Base-by-base conservation (phyloP, 2,888 invertebrate species). In the Pogonocherus hispidulus region DNA sequence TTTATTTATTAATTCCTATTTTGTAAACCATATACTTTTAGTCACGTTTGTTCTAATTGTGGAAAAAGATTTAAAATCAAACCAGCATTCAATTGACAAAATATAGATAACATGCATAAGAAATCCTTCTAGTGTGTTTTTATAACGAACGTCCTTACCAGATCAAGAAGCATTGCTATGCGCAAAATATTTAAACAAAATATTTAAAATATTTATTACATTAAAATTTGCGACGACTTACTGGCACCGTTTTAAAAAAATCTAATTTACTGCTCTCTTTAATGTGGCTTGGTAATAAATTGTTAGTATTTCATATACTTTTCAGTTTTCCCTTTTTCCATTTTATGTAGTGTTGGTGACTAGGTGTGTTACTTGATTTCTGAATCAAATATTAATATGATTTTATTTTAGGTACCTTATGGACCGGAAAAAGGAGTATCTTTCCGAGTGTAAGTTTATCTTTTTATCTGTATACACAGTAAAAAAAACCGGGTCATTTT, bases 21-120 rank as follows among this genome's bases (percentile, higher is more conserved):
- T 41, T 3, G 41, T 9, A n/a, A 16, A 1, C 14, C 1, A 41
- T 1, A n/a, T 14, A 41, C 14, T 41, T 41, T 41, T n/a, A 41
- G 41, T 14, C 9, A 46, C 22, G 11, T 18, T 16, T 63, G 63
- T 22, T 8, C 23, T 14, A 63, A 41, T 27, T 63, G 63, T 16
- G 46, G 63, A 1, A 63, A 63, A 37, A 19, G 6, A 8, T 63
- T 46, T 32, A 63, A 55, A 46, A 63, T 16, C 46, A 54, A 63
- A 16, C 22, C n/a, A 1, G 22, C 54, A 8, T 22, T 46, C 3
- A 11, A 1, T 5, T 63, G 46, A 9, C 63, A 63, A 11, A 63
- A 55, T 3, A n/a, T 46, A 1, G 63, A 63, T 4, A 54, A 54
- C 27, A 63, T 46, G 9, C 46, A 41, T n/a, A 47, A 63, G 22